Percentiles rank a stretch among this genome's conserved stretches.
These are phyloP conservation scores for Australoheros scitulus DNA, from an alignment of 2,113 vertebrate species.

Conservation along the genomic window DNA sequence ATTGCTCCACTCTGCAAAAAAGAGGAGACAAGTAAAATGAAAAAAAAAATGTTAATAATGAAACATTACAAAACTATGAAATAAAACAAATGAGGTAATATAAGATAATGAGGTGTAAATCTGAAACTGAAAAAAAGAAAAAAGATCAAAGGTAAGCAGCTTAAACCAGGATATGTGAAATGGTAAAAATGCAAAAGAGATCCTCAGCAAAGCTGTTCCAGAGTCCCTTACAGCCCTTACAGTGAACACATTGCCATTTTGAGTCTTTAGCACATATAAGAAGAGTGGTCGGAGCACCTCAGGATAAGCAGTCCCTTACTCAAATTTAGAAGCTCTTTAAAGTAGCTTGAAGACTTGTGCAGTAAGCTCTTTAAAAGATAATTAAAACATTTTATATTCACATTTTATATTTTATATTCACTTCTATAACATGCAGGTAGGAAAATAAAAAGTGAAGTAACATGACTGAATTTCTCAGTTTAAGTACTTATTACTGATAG, in stretches of 20 bases:
- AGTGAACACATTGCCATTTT: neutral
- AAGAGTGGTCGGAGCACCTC: no score
- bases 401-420: neutral
- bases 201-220: neutral
- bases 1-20: slow-evolving; percentile 83
- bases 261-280: neutral
- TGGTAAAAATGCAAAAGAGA: neutral
- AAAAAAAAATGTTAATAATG: neutral
- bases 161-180: neutral
- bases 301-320: neutral
- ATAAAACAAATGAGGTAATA: neutral
- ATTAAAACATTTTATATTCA: neutral
- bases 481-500: neutral
- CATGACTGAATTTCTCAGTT: neutral
- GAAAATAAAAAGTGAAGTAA: neutral
- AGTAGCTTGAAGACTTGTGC: neutral
- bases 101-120: neutral
- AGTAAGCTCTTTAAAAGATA: neutral
- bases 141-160: neutral
- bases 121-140: neutral
- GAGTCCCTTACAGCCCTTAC: neutral
- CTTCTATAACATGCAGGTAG: neutral
- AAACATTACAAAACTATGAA: neutral
- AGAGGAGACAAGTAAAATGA: neutral
- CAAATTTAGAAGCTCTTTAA: neutral